Conservation (phyloP, 2,797 vertebrate species). For the Smutsia gigantea region DNA sequence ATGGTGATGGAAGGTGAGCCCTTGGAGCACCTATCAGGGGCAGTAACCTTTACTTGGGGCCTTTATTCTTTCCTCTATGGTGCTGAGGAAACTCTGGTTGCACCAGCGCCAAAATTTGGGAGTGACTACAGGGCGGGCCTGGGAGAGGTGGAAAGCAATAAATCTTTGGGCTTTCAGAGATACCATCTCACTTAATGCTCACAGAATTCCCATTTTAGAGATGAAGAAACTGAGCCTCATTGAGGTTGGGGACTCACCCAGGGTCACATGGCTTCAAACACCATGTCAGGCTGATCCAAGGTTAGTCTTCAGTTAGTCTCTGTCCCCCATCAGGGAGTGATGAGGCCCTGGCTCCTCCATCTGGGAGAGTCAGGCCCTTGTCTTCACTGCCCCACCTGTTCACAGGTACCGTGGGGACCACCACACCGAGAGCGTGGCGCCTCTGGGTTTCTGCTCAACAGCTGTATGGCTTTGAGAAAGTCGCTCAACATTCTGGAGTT, state of each 20-base stretch:
- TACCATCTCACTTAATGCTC: not conserved
- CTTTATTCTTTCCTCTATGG: not conserved
- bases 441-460: not conserved
- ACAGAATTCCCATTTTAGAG: not conserved
- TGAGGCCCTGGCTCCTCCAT: too few species aligned
- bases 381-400: not conserved
- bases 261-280: not conserved
- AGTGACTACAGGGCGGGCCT: not conserved
- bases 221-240: not conserved
- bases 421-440: not conserved
- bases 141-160: not conserved
- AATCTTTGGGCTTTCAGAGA: not conserved
- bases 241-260: not conserved
- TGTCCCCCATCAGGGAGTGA: not conserved
- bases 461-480: not conserved
- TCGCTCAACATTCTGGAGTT: not conserved
- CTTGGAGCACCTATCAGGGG: too few species aligned
- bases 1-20: not conserved
- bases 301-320: not conserved
- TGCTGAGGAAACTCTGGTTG: not conserved
- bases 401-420: not conserved
- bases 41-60: not conserved
- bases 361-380: not conserved
- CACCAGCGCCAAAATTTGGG: not conserved
- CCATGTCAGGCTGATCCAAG: accelerated